Conservation (phyloP, 1,140 invertebrate species). For the Agrilus planipennis region DNA sequence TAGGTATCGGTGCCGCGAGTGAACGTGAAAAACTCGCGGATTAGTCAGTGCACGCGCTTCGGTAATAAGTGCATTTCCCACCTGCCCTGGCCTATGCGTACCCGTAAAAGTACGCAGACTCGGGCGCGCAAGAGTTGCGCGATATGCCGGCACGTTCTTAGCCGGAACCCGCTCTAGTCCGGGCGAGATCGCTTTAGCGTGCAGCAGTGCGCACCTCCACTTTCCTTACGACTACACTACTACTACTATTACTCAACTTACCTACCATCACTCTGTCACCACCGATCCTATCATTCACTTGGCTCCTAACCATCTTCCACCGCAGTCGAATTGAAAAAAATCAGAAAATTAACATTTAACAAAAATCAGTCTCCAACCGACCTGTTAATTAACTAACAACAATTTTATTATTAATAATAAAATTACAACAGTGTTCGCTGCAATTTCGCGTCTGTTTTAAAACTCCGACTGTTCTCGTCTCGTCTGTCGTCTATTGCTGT, state of each 20-base stretch:
- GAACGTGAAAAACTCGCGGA: conserved; percentile 5
- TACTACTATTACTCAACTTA: conserved; percentile 8
- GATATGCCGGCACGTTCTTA: conserved; percentile 10
- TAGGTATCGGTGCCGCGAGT: too few relatives aligned
- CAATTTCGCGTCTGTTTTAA: too few relatives aligned
- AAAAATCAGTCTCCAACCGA: too few relatives aligned
- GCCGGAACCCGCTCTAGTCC: conserved; percentile 24
- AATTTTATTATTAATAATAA: too few relatives aligned
- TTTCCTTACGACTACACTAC: conserved; percentile 16
- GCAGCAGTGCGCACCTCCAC: conserved; percentile 30
- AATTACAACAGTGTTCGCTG: too few relatives aligned
- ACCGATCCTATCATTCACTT: conserved; percentile 19
- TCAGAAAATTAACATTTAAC: conserved; percentile 1
- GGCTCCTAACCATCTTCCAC: conserved; percentile 12
- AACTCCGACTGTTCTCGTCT: conserved; percentile 5
- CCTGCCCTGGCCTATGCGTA: conserved; percentile 1
- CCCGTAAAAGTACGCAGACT: too few relatives aligned
- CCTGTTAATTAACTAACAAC: too few relatives aligned
- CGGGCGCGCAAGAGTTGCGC: conserved; percentile 6
- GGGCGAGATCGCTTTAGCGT: conserved; percentile 32
- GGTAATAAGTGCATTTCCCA: conserved; percentile 9
- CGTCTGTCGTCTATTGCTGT: conserved; percentile 15
- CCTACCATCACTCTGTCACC: conserved; percentile 20
- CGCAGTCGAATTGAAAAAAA: too few relatives aligned
- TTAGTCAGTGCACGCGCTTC: conserved; percentile 4